Evolutionary conservation across 2,113 vertebrate species (phyloP).

Genomic region (Neopipo cinnamomea): DNA sequence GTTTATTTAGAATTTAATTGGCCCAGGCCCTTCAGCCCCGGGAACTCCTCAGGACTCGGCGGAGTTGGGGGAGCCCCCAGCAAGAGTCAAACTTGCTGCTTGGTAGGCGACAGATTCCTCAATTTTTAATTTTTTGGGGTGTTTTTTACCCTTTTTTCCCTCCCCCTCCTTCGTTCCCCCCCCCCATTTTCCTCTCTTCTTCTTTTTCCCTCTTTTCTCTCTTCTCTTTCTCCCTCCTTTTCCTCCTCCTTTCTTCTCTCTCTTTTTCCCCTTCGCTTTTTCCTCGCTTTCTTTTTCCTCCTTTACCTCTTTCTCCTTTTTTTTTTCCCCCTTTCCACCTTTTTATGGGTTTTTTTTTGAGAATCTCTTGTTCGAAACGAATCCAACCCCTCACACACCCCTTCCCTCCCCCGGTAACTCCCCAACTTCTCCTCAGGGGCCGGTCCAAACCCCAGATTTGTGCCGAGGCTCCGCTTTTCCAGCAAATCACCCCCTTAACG

Average conservation of each 20-base stretch:
- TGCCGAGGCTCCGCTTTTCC: not conserved
- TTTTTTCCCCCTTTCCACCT: no score
- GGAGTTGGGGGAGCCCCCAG: not conserved
- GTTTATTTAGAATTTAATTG: not conserved
- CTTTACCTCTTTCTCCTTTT: fast-evolving
- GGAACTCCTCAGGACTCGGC: not conserved
- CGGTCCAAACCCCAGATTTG: not conserved
- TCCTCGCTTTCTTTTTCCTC: not conserved
- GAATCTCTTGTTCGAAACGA: no score
- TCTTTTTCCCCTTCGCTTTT: fast-evolving
- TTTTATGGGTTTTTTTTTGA: no score
- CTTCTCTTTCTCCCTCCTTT: fast-evolving
- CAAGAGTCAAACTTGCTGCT: slow-evolving; percentile 26
- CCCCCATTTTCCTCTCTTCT: not conserved
- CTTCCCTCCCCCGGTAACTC: not conserved
- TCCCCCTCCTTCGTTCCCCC: fast-evolving
- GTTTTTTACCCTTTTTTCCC: no score
- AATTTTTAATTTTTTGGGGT: no score
- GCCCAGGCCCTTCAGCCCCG: not conserved
- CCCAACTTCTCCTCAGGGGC: not conserved
- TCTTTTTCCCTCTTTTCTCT: fast-evolving
- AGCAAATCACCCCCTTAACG: not conserved
- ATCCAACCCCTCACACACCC: no score
- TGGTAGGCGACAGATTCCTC: not conserved
- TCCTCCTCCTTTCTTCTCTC: no score